A percentile compares a stretch with the other conserved stretches of the same genome.
phyloP scores from a whole-genome alignment of 2,888 invertebrate genomes.

The Lasius platythorax region DNA sequence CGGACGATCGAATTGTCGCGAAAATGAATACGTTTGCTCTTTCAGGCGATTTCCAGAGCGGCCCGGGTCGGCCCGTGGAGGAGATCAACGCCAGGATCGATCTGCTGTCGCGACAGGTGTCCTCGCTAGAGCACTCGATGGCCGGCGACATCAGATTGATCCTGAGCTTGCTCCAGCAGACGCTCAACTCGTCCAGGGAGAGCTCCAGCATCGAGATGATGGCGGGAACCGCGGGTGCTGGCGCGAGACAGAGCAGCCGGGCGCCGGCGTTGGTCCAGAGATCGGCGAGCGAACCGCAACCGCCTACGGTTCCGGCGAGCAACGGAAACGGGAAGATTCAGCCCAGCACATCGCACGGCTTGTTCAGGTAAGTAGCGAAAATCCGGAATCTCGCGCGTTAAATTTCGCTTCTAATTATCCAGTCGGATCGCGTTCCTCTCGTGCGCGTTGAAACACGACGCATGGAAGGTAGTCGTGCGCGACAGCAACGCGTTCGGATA shows the following conservation, averaged over 20 bases:
- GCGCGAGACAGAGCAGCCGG: conserved; percentile 84
- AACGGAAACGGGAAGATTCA: conserved; percentile 82
- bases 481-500: conserved; percentile 15
- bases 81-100: conserved; percentile 90
- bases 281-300: conserved; percentile 89
- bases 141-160: conserved; percentile 92
- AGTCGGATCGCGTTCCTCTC: conserved; percentile 25
- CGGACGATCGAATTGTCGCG: background rate
- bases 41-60: conserved; percentile 84
- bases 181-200: conserved; percentile 83
- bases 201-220: conserved; percentile 83
- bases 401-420: conserved; percentile 7
- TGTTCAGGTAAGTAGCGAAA: conserved; percentile 80
- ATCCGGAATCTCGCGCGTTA: background rate
- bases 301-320: conserved; percentile 87
- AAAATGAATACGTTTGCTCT: conserved; percentile 24
- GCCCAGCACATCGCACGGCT: conserved; percentile 83
- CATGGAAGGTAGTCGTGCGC: background rate
- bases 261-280: conserved; percentile 88
- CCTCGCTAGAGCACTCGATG: conserved; percentile 91
- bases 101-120: conserved; percentile 90
- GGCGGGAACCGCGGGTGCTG: conserved; percentile 90
- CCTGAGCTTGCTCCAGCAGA: conserved; percentile 89
- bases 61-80: conserved; percentile 86
- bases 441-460: background rate